A percentile compares a stretch with the other conserved stretches of the same genome.
Evolutionary conservation across 2,797 vertebrate species (phyloP).

Genomic region (Crypturellus tataupa): DNA sequence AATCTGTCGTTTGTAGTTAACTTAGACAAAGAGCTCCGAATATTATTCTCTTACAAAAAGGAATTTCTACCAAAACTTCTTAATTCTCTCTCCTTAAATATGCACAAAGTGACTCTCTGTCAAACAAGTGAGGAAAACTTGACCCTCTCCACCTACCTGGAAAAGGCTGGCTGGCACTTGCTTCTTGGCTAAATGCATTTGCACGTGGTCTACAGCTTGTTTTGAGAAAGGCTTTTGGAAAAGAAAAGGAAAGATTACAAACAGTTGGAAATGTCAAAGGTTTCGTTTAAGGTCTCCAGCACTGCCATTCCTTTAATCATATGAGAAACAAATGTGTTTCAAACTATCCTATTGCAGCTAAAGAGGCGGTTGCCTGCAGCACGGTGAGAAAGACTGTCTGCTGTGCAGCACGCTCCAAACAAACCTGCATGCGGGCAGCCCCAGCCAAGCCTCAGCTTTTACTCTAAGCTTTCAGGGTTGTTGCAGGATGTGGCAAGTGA

Average conservation of each 20-base stretch:
- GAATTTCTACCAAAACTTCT: background rate
- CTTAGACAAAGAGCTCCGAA: background rate
- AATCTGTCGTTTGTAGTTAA: background rate
- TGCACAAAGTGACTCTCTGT: background rate
- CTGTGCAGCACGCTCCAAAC: background rate
- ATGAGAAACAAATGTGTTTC: rapidly evolving
- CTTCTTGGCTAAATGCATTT: slow-evolving; percentile 92
- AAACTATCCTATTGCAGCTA: rapidly evolving
- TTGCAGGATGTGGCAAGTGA: background rate
- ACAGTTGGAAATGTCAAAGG: background rate
- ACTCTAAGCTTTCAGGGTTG: background rate
- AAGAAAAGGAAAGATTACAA: slow-evolving; percentile 20
- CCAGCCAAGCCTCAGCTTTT: background rate
- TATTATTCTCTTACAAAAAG: background rate
- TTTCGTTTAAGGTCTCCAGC: background rate
- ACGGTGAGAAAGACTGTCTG: background rate
- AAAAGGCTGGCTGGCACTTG: slow-evolving; percentile 93
- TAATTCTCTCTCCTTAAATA: background rate
- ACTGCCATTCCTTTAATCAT: background rate
- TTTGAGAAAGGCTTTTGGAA: slow-evolving; percentile 91
- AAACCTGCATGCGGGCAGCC: background rate
- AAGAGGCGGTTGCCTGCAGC: no score
- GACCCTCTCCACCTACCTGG: slow-evolving; percentile 85
- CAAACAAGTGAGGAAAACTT: background rate
- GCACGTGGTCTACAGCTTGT: slow-evolving; percentile 94